A percentile compares a stretch with the other conserved stretches of the same genome.
Conservation (phyloP, 2,113 vertebrate genomes). For the Podilymbus podiceps region DNA sequence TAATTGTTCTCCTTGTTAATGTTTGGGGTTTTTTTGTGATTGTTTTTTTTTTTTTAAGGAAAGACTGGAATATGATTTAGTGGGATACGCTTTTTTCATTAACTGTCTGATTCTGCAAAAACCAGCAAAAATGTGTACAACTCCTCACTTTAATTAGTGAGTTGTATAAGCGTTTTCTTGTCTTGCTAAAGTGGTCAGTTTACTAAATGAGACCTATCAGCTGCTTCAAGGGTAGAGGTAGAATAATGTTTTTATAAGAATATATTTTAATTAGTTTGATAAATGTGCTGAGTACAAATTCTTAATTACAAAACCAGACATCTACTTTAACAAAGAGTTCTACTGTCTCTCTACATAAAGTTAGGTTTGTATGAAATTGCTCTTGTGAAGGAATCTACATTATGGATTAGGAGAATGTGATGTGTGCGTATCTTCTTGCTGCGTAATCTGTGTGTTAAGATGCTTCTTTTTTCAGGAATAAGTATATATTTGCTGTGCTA, state of each 20-base stretch:
- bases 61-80: background rate
- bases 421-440: fast-evolving
- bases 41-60: background rate
- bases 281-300: background rate
- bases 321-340: background rate
- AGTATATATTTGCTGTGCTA: background rate
- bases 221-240: background rate
- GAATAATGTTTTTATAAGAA: background rate
- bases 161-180: background rate
- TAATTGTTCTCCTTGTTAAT: background rate
- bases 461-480: background rate
- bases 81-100: background rate
- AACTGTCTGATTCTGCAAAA: background rate
- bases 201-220: background rate
- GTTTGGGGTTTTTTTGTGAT: no score
- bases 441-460: background rate
- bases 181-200: background rate
- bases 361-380: background rate
- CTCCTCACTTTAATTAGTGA: background rate
- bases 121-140: background rate
- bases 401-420: background rate
- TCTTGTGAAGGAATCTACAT: background rate
- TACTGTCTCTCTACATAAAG: background rate
- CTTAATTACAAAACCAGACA: background rate
- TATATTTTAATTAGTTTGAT: background rate